Percentiles rank a stretch among this genome's conserved stretches.
These are phyloP conservation scores for Resseliella maxima DNA, from an alignment of 2,888 invertebrate genomes.

Conservation along the genomic window DNA sequence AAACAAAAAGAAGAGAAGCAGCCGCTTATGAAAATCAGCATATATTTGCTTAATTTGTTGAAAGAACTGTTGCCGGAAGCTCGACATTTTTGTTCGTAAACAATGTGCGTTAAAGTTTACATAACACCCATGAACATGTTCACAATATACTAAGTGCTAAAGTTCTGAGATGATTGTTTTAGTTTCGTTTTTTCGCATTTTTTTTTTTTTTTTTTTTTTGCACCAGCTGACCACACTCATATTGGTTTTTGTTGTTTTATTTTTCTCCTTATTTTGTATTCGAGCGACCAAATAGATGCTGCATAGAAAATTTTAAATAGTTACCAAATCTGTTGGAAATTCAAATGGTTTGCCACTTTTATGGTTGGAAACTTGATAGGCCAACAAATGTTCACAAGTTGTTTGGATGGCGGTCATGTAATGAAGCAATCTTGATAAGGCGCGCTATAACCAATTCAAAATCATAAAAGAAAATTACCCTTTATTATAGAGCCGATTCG, in stretches of 20 bases:
- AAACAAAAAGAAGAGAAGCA: not conserved
- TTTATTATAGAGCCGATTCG: not conserved
- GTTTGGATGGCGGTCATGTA: not conserved
- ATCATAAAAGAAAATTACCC: not conserved
- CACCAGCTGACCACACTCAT: constrained; percentile 32
- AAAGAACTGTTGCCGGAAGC: not conserved
- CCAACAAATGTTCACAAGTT: not conserved
- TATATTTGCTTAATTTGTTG: not conserved
- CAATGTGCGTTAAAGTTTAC: not conserved
- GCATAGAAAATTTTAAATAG: not conserved
- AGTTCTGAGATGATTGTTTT: not conserved
- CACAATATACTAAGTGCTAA: not conserved
- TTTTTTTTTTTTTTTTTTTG: not conserved
- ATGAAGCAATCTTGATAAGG: constrained; percentile 11
- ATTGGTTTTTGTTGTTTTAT: not conserved
- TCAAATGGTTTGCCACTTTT: not conserved
- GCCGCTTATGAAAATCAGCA: not conserved
- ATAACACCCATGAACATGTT: not conserved
- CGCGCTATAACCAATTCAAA: not conserved
- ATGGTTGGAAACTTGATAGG: not conserved
- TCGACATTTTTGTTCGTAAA: not conserved
- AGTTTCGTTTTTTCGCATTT: not conserved
- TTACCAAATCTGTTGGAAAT: constrained; percentile 7
- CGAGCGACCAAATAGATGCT: not conserved
- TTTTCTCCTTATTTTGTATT: not conserved